Conservation (phyloP, 2,797 vertebrate genomes). For the Pseudomugil tenellus region DNA sequence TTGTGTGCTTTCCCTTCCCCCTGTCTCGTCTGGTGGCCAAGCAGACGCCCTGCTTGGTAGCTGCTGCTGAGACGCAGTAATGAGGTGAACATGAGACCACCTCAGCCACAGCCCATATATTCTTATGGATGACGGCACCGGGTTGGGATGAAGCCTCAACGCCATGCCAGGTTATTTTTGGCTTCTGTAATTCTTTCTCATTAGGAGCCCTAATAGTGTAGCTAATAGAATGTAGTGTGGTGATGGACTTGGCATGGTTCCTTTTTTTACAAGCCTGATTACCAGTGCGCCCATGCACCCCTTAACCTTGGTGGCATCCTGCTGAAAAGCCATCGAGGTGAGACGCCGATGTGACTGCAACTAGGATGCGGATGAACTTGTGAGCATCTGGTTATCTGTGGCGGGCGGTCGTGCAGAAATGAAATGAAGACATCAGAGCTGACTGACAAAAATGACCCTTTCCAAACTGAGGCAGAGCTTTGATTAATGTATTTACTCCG, state of each 20-base stretch:
- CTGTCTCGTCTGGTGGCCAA: slow-evolving; percentile 52
- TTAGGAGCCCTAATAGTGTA: slow-evolving; percentile 58
- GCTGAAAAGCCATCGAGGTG: slow-evolving; percentile 6
- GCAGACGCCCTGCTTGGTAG: slow-evolving; percentile 48
- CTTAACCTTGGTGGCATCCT: neutral
- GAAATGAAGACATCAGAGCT: slow-evolving; percentile 58
- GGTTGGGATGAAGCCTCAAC: slow-evolving; percentile 20
- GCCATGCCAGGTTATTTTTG: slow-evolving; percentile 58
- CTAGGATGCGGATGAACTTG: slow-evolving; percentile 38
- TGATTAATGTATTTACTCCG: slow-evolving; percentile 65
- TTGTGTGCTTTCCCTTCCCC: slow-evolving; percentile 45
- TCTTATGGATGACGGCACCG: slow-evolving; percentile 33
- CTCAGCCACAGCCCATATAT: slow-evolving; percentile 51
- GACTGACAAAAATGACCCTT: slow-evolving; percentile 52
- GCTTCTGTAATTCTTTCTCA: slow-evolving; percentile 57
- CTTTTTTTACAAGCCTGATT: slow-evolving; percentile 35
- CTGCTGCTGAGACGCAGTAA: slow-evolving; percentile 59
- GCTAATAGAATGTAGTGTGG: slow-evolving; percentile 50
- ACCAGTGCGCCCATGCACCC: slow-evolving; percentile 28
- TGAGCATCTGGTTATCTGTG: slow-evolving; percentile 15
- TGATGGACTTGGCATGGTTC: neutral
- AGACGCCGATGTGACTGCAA: slow-evolving; percentile 3
- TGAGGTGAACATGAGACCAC: slow-evolving; percentile 47
- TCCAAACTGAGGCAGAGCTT: slow-evolving; percentile 43
- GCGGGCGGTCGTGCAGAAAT: slow-evolving; percentile 24